These are phyloP conservation scores for Cydia amplana DNA, from an alignment of 1,140 invertebrate genomes.

Conservation along the genomic window DNA sequence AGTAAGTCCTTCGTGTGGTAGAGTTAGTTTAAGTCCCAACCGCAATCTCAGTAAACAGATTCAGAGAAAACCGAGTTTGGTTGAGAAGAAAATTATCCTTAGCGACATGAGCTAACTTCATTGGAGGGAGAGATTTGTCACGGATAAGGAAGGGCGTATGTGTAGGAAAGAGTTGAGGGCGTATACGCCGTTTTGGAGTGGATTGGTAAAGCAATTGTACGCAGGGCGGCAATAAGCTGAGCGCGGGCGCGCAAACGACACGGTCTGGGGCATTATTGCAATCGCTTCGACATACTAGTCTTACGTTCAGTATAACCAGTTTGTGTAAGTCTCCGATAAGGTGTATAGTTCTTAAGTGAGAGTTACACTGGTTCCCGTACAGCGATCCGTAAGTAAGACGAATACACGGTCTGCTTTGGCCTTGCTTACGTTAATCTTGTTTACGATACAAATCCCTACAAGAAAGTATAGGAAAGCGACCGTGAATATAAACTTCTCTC, in stretches of 20 bases:
- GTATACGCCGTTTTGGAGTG: not conserved
- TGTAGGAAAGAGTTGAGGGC: not conserved
- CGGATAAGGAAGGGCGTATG: not conserved
- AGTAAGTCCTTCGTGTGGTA: constrained; percentile 1
- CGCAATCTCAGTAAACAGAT: constrained; percentile 32
- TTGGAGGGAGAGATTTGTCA: constrained; percentile 35
- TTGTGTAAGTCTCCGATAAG: not conserved
- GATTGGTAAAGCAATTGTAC: constrained; percentile 36
- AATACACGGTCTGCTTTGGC: constrained; percentile 36
- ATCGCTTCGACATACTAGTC: not conserved
- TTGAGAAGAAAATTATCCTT: constrained; percentile 38
- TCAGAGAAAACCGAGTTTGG: constrained; percentile 34
- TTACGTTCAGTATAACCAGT: not conserved
- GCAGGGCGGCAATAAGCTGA: constrained; percentile 43
- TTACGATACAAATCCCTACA: constrained; percentile 49
- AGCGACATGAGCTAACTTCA: constrained; percentile 45
- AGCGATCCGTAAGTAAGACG: not conserved
- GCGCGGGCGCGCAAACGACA: constrained; percentile 40
- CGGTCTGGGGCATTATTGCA: constrained; percentile 22
- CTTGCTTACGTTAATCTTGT: constrained; percentile 47
- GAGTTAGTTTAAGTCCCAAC: constrained; percentile 33
- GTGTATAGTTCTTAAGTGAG: not conserved
- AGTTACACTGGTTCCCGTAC: not conserved
- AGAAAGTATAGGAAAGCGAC: constrained; percentile 49
- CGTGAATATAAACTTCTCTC: constrained; percentile 44